Base-by-base conservation (phyloP, 2,113 vertebrate species). In the Spea multiplicata region DNA sequence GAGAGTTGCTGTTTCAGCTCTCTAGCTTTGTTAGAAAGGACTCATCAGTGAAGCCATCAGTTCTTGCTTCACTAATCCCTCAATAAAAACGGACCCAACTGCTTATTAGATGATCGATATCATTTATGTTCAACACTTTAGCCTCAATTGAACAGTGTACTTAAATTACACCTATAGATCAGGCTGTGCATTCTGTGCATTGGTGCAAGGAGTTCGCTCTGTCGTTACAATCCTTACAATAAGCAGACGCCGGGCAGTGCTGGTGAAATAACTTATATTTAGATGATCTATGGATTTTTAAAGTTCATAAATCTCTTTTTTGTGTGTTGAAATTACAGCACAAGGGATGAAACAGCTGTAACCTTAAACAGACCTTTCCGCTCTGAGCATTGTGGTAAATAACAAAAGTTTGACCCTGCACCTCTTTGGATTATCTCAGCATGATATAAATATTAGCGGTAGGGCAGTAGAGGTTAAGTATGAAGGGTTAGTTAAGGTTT, bases 241-340 rank as follows among this genome's bases (percentile, higher is more conserved):
- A 76, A 76, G 67, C 74, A 76, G 49, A 75, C 64, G 66, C 66
- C 66, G 53, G 9, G 9, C 12, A 16, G 48, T 9, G 74, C 50
- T 30, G 13, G 59, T 49, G 6, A 44, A 44, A 2, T 4, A 45
- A 45, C 62, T 46, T 49, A 55, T 52, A 68, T 67, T 13, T 55
- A 5, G 6, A 8, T 16, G 53, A 76, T 57, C 14, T 75, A n/a
- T 6, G n/a, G 49, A 50, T 46, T 44, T 44, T 2, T 6, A 8
- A 57, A 50, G 66, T 49, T 50, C 62, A 57, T 67, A 67, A 76
- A 55, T 68, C 64, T 67, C 74, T 68, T 30, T 30, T 74, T 4
- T 67, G 65, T 68, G 49, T 76, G 74, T 68, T 76, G 74, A 76
- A 48, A 67, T 68, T 59, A 53, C 45, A 47, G 30, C 50, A 7